Evolutionary conservation across 2,113 vertebrate genomes (phyloP).

Genomic region (Stictonetta naevosa): DNA sequence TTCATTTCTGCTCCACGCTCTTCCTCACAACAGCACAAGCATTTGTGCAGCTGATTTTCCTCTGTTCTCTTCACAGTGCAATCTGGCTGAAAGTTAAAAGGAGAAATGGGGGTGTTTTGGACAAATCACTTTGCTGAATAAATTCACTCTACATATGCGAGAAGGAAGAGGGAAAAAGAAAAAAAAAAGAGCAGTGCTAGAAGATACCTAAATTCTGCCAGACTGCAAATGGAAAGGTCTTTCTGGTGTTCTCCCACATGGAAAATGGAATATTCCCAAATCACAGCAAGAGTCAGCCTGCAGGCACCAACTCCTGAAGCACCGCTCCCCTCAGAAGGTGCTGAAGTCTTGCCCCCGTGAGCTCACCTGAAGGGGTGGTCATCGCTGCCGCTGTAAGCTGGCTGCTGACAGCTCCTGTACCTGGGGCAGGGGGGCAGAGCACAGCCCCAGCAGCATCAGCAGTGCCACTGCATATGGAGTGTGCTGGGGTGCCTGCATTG

Average conservation of each 20-base stretch:
- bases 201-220: neutral
- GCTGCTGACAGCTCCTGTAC: neutral
- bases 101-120: neutral
- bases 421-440: neutral
- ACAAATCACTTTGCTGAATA: slow-evolving; percentile 1
- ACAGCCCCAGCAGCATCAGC: fast-evolving
- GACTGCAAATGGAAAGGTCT: neutral
- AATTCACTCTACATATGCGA: neutral
- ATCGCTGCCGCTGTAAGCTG: neutral
- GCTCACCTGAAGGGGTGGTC: neutral
- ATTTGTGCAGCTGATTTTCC: neutral
- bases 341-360: neutral
- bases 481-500: neutral
- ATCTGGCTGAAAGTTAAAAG: neutral
- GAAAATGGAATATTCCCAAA: neutral
- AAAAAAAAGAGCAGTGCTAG: neutral
- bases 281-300: neutral
- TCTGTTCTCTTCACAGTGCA: neutral
- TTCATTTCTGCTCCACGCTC: neutral
- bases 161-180: neutral
- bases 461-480: fast-evolving
- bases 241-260: neutral
- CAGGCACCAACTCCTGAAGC: neutral
- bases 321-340: neutral
- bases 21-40: neutral